These are phyloP conservation scores for Formicarius rufipectus DNA, from an alignment of 2,113 vertebrate species.

Conservation along the genomic window DNA sequence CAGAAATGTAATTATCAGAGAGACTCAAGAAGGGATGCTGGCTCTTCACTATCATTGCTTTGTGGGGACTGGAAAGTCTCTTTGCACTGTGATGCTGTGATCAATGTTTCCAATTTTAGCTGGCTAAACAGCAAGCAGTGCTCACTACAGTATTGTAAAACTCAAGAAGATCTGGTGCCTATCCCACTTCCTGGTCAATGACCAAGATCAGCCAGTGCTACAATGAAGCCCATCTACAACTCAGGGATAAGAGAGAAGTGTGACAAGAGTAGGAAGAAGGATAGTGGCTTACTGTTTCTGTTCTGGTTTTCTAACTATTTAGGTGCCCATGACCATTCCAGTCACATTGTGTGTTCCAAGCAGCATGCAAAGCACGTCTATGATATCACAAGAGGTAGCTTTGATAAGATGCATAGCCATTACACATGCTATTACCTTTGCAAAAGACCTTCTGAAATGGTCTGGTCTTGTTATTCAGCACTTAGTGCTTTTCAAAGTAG, in stretches of 20 bases:
- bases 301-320: neutral
- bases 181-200: neutral
- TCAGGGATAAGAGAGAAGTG: neutral
- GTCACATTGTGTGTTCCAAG: neutral
- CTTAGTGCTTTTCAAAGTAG: neutral
- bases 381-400: neutral
- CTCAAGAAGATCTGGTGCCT: neutral
- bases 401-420: neutral
- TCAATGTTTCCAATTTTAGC: neutral
- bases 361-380: neutral
- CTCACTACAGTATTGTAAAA: neutral
- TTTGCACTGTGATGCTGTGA: neutral
- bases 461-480: neutral
- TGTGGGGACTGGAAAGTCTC: neutral
- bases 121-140: neutral
- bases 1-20: neutral
- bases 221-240: neutral
- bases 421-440: neutral
- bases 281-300: neutral
- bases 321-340: neutral
- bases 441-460: neutral
- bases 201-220: neutral
- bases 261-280: neutral
- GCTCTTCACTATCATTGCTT: neutral
- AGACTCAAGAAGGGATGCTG: neutral